phyloP scores from a whole-genome alignment of 2,797 vertebrate species.

The Fratercula arctica region DNA sequence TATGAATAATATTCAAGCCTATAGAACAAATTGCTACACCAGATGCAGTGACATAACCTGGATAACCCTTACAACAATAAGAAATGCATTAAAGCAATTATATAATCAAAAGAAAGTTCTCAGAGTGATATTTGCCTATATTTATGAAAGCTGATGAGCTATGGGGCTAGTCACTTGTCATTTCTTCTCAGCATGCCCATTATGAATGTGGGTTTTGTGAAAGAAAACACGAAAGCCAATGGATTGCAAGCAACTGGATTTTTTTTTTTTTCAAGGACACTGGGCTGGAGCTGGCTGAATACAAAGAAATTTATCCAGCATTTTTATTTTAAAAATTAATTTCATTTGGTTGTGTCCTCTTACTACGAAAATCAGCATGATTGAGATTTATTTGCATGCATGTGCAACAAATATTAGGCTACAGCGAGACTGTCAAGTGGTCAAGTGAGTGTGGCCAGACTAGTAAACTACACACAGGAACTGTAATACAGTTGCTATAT shows the following conservation, averaged over 20 bases:
- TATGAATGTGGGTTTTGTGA: background rate
- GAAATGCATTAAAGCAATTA: background rate
- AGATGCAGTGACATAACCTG: background rate
- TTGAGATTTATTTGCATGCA: background rate
- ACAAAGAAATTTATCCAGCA: background rate
- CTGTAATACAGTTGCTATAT: background rate
- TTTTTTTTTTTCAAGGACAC: background rate
- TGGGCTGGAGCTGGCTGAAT: background rate
- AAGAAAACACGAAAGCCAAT: background rate
- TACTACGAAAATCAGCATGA: background rate
- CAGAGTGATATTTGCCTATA: background rate
- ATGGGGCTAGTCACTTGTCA: background rate
- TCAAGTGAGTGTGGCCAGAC: background rate
- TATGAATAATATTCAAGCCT: background rate
- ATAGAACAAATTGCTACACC: background rate
- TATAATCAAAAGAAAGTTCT: background rate
- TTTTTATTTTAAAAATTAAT: background rate
- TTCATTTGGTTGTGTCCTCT: background rate
- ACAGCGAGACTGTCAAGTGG: background rate
- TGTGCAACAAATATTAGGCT: background rate
- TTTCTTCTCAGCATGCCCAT: background rate
- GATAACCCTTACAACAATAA: background rate
- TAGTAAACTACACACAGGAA: background rate
- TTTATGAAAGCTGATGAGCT: background rate
- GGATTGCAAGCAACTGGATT: background rate